These are phyloP conservation scores for Eupithecia subumbrata DNA, from an alignment of 2,888 invertebrate species.

Conservation along the genomic window DNA sequence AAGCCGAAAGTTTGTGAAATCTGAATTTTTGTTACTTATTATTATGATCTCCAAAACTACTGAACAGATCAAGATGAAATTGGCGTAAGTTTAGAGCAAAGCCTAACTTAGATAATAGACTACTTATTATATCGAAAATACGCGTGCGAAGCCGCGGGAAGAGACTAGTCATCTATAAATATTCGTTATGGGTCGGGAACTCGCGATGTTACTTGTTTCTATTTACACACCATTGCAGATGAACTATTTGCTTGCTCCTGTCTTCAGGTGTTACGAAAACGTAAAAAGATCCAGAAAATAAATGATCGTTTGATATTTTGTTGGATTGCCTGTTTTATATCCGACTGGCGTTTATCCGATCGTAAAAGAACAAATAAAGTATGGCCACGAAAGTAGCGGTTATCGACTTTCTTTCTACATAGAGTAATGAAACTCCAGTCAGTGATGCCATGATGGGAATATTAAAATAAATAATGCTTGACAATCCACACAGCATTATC, in stretches of 20 bases:
- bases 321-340: conserved; percentile 36
- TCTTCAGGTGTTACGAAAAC: neutral
- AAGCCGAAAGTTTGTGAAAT: too few species aligned
- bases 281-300: conserved; percentile 17
- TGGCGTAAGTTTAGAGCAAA: too few species aligned
- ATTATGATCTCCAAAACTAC: too few species aligned
- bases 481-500: neutral
- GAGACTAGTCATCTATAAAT: neutral
- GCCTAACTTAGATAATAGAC: too few species aligned
- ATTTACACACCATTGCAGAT: neutral
- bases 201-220: neutral
- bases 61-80: too few species aligned
- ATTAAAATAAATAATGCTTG: neutral
- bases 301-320: conserved; percentile 37
- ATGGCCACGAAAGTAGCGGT: conserved; percentile 19
- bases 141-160: too few species aligned
- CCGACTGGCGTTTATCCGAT: conserved; percentile 43
- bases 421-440: neutral
- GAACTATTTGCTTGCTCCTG: neutral
- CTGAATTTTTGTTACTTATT: too few species aligned
- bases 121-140: too few species aligned
- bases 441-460: neutral
- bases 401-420: neutral
- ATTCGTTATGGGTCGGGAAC: neutral
- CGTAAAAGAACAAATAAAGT: conserved; percentile 47